These are phyloP conservation scores for Chunga burmeisteri DNA, from an alignment of 2,113 vertebrate genomes.

Conservation along the genomic window DNA sequence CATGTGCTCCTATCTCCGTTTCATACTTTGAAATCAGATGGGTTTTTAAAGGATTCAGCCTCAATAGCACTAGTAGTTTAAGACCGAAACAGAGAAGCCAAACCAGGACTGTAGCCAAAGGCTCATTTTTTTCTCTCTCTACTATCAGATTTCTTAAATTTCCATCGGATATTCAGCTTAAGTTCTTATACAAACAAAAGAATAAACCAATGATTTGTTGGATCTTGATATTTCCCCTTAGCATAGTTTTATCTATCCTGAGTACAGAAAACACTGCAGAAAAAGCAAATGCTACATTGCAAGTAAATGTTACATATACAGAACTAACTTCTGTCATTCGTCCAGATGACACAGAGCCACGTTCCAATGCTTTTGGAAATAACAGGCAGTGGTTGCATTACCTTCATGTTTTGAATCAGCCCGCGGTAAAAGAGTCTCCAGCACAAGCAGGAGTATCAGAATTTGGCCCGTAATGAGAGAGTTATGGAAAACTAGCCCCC, in stretches of 20 bases:
- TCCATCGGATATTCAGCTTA: not conserved
- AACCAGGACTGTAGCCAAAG: not conserved
- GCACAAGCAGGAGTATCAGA: not conserved
- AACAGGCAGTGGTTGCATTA: not conserved
- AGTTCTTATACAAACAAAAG: not conserved
- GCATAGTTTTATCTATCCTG: not conserved
- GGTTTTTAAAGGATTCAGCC: not conserved
- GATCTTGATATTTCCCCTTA: not conserved
- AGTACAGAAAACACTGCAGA: not conserved
- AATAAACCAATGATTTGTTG: not conserved
- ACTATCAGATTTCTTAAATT: not conserved
- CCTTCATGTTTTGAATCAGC: not conserved
- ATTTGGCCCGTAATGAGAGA: not conserved
- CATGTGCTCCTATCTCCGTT: not conserved
- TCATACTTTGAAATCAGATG: not conserved
- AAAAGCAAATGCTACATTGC: not conserved
- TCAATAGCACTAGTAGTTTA: not conserved
- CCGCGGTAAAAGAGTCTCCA: not conserved
- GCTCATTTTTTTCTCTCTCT: not conserved
- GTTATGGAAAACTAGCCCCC: not conserved
- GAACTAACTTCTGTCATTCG: not conserved
- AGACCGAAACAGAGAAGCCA: not conserved
- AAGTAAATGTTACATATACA: not conserved
- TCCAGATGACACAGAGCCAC: not conserved
- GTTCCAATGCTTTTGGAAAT: not conserved